These are phyloP conservation scores for Nicator chloris DNA, from an alignment of 2,113 vertebrate genomes.

Conservation along the genomic window DNA sequence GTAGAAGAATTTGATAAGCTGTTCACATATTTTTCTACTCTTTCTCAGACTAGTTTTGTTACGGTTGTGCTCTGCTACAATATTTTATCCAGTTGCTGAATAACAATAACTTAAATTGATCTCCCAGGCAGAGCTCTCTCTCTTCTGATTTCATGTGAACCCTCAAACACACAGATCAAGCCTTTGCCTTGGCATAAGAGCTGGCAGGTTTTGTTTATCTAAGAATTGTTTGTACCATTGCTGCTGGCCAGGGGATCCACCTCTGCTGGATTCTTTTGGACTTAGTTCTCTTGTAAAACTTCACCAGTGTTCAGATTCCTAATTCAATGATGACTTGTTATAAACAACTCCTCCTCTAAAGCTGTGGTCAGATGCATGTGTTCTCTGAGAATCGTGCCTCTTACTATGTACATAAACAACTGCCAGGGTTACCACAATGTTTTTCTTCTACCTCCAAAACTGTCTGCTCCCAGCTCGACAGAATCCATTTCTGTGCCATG, in stretches of 20 bases:
- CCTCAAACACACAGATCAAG: neutral
- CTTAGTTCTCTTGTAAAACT: neutral
- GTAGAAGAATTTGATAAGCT: neutral
- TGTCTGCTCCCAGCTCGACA: neutral
- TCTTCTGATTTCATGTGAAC: neutral
- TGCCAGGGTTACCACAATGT: neutral
- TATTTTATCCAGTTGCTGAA: neutral
- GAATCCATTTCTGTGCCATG: neutral
- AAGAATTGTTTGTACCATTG: neutral
- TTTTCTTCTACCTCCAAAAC: neutral
- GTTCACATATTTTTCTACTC: neutral
- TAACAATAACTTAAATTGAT: neutral
- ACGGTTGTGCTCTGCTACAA: neutral
- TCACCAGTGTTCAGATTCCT: neutral
- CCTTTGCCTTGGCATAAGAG: neutral
- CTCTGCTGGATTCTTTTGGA: neutral
- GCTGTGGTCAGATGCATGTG: neutral
- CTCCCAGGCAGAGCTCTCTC: neutral
- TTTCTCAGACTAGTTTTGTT: neutral
- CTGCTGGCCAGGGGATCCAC: neutral
- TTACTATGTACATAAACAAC: neutral
- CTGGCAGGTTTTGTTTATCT: neutral
- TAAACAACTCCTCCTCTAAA: neutral
- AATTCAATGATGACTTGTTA: neutral
- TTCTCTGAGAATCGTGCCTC: neutral